These are phyloP conservation scores for Enteromius argenteus DNA, from an alignment of 2,797 vertebrate species.

Conservation along the genomic window DNA sequence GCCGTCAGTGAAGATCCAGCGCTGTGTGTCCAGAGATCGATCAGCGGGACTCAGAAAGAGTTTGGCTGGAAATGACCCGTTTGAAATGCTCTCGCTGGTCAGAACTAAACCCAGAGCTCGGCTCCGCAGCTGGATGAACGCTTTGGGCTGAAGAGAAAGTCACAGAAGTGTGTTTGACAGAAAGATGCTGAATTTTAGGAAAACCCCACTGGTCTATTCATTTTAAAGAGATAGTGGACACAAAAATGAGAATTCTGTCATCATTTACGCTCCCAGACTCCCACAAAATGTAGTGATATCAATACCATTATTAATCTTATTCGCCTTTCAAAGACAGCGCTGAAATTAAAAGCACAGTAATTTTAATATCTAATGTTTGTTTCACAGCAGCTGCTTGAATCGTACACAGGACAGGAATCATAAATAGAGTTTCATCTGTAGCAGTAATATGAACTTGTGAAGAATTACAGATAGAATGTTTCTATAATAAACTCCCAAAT, in stretches of 20 bases:
- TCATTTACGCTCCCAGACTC: not conserved
- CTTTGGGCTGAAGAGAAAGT: slow-evolving; percentile 72
- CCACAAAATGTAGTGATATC: not conserved
- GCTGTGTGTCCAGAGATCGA: slow-evolving; percentile 73
- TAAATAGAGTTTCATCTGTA: not conserved
- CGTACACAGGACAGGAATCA: not conserved
- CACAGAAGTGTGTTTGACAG: not conserved
- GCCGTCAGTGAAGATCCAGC: slow-evolving; percentile 81
- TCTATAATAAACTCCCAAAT: not conserved
- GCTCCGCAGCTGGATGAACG: slow-evolving; percentile 81
- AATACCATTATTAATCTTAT: not conserved
- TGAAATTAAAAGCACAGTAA: not conserved
- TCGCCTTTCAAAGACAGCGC: not conserved
- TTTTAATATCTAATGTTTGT: not conserved
- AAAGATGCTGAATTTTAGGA: not conserved
- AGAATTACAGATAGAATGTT: not conserved
- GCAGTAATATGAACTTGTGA: not conserved
- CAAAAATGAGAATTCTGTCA: not conserved
- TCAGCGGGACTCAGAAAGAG: slow-evolving; percentile 70
- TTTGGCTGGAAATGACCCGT: slow-evolving; percentile 70
- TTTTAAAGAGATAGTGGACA: not conserved
- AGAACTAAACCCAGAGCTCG: slow-evolving; percentile 75
- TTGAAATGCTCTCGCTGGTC: slow-evolving; percentile 70
- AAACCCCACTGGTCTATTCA: not conserved
- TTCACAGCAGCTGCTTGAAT: not conserved